phyloP scores from a whole-genome alignment of 2,797 vertebrate genomes.

The Diceros bicornis region DNA sequence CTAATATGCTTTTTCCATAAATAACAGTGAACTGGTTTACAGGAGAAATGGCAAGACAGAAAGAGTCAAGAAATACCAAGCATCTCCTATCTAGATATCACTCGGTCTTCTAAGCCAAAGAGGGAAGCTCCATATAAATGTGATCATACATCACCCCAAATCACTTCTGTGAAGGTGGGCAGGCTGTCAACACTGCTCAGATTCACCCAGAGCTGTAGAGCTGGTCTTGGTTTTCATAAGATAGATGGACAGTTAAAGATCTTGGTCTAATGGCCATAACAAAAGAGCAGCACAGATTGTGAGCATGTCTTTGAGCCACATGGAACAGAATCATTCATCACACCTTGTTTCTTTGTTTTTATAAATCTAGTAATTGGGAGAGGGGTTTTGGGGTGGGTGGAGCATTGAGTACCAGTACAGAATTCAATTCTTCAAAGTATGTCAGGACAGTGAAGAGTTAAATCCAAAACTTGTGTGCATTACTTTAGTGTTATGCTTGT shows the following conservation, averaged over 20 bases:
- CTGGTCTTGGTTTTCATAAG: neutral
- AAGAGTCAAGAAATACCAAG: neutral
- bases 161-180: neutral
- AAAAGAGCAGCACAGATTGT: neutral
- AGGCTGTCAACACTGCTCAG: neutral
- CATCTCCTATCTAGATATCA: neutral
- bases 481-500: neutral
- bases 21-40: neutral
- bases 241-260: neutral
- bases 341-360: neutral
- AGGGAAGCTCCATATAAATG: neutral
- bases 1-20: neutral
- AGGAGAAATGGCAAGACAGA: neutral
- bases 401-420: neutral
- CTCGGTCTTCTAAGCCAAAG: neutral
- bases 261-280: neutral
- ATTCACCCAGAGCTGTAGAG: neutral
- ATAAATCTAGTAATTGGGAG: neutral
- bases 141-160: neutral
- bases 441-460: neutral
- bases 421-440: neutral
- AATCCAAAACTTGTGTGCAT: neutral
- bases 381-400: neutral
- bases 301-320: neutral
- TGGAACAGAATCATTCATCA: neutral